Evolutionary conservation across 2,113 vertebrate species (phyloP).

Genomic region (Alectura lathami): DNA sequence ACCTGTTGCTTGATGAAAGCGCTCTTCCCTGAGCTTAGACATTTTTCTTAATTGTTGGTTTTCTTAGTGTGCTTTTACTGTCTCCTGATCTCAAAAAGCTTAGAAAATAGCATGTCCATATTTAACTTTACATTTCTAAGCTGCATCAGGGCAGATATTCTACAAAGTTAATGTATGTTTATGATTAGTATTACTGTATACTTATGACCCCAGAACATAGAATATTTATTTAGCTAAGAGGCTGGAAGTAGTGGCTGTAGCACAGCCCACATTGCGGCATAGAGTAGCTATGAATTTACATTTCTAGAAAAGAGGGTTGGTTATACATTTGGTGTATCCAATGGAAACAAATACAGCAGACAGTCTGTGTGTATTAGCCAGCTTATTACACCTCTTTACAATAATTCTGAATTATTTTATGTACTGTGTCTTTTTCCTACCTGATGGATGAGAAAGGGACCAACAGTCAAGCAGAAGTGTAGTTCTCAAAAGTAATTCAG

Average conservation of each 20-base stretch:
- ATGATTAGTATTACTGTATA: not conserved
- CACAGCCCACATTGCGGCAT: fast-evolving
- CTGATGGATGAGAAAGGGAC: not conserved
- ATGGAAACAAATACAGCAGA: not conserved
- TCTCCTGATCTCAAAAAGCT: not conserved
- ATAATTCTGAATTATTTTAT: not conserved
- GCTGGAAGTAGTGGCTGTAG: not conserved
- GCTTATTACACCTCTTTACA: not conserved
- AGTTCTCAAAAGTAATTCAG: not conserved
- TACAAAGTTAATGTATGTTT: not conserved
- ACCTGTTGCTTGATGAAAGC: not conserved
- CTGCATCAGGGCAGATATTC: not conserved
- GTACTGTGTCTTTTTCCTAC: not conserved
- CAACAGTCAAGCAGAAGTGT: not conserved
- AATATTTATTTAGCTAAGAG: not conserved
- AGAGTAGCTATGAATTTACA: not conserved
- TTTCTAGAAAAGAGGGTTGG: not conserved
- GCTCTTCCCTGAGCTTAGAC: not conserved
- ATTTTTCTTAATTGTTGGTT: not conserved
- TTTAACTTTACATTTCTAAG: not conserved
- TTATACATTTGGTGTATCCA: not conserved
- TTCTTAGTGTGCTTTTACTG: not conserved
- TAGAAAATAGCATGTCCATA: not conserved
- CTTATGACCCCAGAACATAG: not conserved
- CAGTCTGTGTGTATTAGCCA: not conserved